These are phyloP conservation scores for Odontomyia ornata DNA, from an alignment of 2,888 invertebrate species.

Conservation along the genomic window DNA sequence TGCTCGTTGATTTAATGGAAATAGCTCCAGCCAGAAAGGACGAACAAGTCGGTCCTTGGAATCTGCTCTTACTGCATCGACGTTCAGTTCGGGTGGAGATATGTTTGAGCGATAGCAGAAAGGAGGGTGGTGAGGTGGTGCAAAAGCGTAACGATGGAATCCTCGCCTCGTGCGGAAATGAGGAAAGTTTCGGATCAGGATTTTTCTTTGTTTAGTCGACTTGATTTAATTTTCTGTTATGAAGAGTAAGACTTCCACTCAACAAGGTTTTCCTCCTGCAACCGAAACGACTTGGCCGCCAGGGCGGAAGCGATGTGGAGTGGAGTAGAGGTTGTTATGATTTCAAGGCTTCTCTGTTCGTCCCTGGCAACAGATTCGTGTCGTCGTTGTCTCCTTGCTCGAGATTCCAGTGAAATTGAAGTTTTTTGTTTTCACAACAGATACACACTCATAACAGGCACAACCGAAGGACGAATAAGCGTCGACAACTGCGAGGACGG, in stretches of 20 bases:
- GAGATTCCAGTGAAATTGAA: neutral
- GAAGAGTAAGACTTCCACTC: conserved; percentile 14
- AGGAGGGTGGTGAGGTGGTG: neutral
- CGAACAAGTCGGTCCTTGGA: neutral
- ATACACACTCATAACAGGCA: neutral
- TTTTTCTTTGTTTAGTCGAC: conserved; percentile 39
- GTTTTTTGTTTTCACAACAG: neutral
- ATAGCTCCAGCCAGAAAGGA: conserved; percentile 2
- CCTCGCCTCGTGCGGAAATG: conserved; percentile 37
- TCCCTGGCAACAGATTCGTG: neutral
- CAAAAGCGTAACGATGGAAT: conserved; percentile 7
- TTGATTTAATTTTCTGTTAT: conserved; percentile 39
- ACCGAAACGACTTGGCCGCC: neutral
- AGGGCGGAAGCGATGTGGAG: neutral
- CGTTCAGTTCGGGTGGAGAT: neutral
- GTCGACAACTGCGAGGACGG: neutral
- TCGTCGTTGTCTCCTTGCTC: neutral
- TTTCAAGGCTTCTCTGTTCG: neutral
- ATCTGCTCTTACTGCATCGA: conserved; percentile 11
- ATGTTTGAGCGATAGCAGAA: neutral
- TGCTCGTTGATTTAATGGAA: conserved; percentile 8
- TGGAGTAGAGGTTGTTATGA: neutral
- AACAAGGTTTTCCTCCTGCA: neutral
- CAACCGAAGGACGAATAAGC: neutral
- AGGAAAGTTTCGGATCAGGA: conserved; percentile 39